These are phyloP conservation scores for Tetragonisca angustula DNA, from an alignment of 2,888 invertebrate genomes.

Conservation along the genomic window DNA sequence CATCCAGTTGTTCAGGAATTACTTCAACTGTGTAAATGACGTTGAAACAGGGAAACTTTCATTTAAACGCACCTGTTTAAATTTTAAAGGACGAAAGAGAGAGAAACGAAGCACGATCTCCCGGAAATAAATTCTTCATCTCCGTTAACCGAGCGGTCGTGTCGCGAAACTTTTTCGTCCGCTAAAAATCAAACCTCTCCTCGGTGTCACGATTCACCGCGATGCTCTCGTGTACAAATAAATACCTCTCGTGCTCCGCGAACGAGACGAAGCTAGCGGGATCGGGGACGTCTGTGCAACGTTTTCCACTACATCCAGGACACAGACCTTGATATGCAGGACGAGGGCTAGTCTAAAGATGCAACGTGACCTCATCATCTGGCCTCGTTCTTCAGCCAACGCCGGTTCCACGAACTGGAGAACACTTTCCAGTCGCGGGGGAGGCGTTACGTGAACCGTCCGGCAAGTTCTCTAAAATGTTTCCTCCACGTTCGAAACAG, in stretches of 20 bases:
- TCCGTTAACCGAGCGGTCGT: neutral
- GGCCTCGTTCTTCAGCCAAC: conserved; percentile 18
- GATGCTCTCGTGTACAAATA: conserved; percentile 32
- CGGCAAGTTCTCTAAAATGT: conserved; percentile 26
- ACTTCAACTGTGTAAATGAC: no score
- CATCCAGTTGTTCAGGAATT: no score
- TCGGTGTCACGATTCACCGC: conserved; percentile 32
- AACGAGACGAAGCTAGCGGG: conserved; percentile 20
- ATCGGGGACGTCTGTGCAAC: conserved; percentile 2
- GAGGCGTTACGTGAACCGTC: conserved; percentile 34
- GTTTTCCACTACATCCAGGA: conserved; percentile 19
- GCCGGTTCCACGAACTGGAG: conserved; percentile 8
- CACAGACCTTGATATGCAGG: conserved; percentile 62
- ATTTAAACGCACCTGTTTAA: neutral
- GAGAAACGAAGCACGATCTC: neutral
- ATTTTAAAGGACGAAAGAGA: neutral
- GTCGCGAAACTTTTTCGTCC: conserved; percentile 12
- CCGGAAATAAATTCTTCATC: conserved; percentile 12
- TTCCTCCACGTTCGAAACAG: conserved; percentile 24
- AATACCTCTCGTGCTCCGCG: conserved; percentile 10
- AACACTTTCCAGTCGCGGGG: conserved; percentile 48
- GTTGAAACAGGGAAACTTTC: neutral
- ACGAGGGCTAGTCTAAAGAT: conserved; percentile 51
- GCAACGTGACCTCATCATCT: conserved; percentile 70
- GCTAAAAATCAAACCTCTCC: neutral